These are phyloP conservation scores for Dryococelus australis DNA, from an alignment of 2,888 invertebrate species.

Conservation along the genomic window DNA sequence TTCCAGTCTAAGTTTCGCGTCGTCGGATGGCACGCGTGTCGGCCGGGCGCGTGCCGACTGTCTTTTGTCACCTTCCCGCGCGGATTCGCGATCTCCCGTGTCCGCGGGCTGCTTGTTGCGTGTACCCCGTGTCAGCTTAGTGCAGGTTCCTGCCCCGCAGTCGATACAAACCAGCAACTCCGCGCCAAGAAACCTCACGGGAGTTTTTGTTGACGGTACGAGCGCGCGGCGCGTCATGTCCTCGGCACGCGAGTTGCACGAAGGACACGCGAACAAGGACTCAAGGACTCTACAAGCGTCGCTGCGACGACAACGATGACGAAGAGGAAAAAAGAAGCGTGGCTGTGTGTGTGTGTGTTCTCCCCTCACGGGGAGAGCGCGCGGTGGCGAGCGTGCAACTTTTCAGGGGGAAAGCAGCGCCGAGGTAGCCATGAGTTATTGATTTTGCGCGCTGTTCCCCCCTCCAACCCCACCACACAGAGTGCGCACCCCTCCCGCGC, in stretches of 20 bases:
- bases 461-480: constrained; percentile 18
- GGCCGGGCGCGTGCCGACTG: background rate
- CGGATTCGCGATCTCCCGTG: background rate
- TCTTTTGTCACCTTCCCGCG: background rate
- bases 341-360: background rate
- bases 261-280: background rate
- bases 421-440: constrained; percentile 44
- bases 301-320: background rate
- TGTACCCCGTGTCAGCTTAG: background rate
- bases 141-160: background rate
- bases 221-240: background rate
- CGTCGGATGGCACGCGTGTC: background rate
- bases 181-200: too few relatives aligned
- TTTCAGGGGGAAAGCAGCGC: background rate
- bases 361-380: constrained; percentile 26
- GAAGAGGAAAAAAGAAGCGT: background rate
- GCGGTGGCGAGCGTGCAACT: constrained; percentile 4
- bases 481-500: background rate
- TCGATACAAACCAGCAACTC: too few relatives aligned
- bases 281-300: background rate
- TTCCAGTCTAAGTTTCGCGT: constrained; percentile 10
- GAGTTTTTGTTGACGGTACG: too few relatives aligned
- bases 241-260: background rate
- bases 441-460: constrained; percentile 40
- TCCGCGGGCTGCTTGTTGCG: background rate